phyloP scores from a whole-genome alignment of 2,113 vertebrate species.

The Ophthalmolycus amberensis region DNA sequence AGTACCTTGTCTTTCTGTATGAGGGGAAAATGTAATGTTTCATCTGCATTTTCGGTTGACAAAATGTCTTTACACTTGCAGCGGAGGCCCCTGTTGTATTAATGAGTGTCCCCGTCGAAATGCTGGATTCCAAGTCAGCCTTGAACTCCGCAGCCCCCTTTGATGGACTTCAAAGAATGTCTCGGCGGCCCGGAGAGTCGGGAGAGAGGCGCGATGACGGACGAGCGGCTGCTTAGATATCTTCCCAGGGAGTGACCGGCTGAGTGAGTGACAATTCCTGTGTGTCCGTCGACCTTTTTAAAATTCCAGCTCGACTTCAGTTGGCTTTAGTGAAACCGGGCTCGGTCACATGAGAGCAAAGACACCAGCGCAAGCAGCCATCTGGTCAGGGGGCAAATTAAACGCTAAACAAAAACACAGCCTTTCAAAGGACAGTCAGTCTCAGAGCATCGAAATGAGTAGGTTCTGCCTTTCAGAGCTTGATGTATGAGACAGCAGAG shows the following conservation, averaged over 20 bases:
- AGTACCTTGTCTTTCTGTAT: constrained; percentile 1
- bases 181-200: constrained; percentile 63
- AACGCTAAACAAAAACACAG: constrained; percentile 65
- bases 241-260: constrained; percentile 70
- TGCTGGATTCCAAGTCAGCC: constrained; percentile 54
- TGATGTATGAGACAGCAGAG: constrained; percentile 10
- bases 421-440: constrained; percentile 49
- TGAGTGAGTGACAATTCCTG: constrained; percentile 77
- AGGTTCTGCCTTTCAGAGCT: constrained; percentile 32
- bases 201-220: constrained; percentile 68
- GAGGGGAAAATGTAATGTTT: background rate
- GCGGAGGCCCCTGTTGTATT: constrained; percentile 66
- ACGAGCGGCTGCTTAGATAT: constrained; percentile 73
- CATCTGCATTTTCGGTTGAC: constrained; percentile 48
- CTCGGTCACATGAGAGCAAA: constrained; percentile 65
- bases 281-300: constrained; percentile 77
- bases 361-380: constrained; percentile 55
- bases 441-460: constrained; percentile 20
- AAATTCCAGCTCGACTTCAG: constrained; percentile 74
- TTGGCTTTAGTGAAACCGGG: constrained; percentile 60
- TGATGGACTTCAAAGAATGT: constrained; percentile 79
- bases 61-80: constrained; percentile 52
- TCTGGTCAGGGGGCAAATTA: constrained; percentile 75
- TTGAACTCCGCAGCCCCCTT: constrained; percentile 71
- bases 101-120: constrained; percentile 63